Percentiles rank a stretch among this genome's conserved stretches.
phyloP scores from a whole-genome alignment of 2,113 vertebrate species.

The Anarrhichthys ocellatus region DNA sequence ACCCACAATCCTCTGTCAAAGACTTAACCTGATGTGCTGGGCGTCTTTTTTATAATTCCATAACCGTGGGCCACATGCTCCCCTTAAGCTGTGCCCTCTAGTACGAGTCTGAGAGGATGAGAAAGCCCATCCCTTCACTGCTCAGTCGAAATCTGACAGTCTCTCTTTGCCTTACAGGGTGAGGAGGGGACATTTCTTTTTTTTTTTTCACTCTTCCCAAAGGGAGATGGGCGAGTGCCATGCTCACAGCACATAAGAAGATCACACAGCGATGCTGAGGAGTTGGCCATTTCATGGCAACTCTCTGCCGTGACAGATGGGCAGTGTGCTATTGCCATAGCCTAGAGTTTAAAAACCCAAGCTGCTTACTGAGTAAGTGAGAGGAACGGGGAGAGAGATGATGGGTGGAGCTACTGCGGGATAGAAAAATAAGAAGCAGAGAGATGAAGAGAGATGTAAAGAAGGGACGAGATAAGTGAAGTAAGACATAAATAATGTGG shows the following conservation, averaged over 20 bases:
- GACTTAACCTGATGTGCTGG: conserved; percentile 58
- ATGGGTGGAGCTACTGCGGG: conserved; percentile 47
- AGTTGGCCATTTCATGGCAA: conserved; percentile 76
- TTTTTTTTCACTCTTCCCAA: conserved; percentile 37
- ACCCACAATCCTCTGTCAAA: conserved; percentile 46
- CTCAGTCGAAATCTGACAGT: conserved; percentile 73
- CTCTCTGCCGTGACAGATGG: conserved; percentile 78
- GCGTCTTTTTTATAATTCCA: conserved; percentile 49
- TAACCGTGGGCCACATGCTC: conserved; percentile 49
- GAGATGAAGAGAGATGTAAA: conserved; percentile 37
- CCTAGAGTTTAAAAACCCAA: conserved; percentile 75
- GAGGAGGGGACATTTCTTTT: conserved; percentile 31
- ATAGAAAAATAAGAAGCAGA: conserved; percentile 30
- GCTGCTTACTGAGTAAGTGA: conserved; percentile 73
- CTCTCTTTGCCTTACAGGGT: conserved; percentile 64
- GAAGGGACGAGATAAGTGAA: conserved; percentile 16
- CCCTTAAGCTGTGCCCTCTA: conserved; percentile 64
- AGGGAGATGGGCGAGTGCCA: conserved; percentile 68
- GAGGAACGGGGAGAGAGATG: conserved; percentile 39
- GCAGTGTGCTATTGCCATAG: conserved; percentile 72
- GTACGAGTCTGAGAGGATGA: conserved; percentile 65
- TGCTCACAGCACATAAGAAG: conserved; percentile 74
- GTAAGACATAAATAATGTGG: conserved; percentile 38
- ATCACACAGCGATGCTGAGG: conserved; percentile 74
- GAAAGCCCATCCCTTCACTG: conserved; percentile 61